Conservation (phyloP, 1,140 invertebrate species). For the Drosophila parabipectinata region DNA sequence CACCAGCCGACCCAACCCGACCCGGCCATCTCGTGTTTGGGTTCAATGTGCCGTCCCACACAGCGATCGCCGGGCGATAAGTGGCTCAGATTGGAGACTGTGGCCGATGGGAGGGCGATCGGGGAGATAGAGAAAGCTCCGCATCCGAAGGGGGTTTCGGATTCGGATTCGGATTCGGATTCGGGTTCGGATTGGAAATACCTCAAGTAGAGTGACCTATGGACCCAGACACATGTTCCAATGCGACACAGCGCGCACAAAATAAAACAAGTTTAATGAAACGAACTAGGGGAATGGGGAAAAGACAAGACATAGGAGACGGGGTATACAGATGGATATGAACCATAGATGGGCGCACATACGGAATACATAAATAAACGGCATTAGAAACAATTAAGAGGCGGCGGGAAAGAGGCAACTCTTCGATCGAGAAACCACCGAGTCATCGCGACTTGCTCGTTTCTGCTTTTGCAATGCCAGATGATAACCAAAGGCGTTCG, state of each 20-base stretch:
- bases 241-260: neutral
- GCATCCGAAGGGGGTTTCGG: neutral
- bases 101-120: neutral
- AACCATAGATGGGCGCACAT: conserved; percentile 4
- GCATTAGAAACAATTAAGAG: conserved; percentile 11
- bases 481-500: conserved; percentile 28
- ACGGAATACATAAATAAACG: conserved; percentile 8
- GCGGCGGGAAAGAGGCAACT: neutral
- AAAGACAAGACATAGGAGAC: conserved; percentile 10
- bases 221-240: conserved; percentile 74
- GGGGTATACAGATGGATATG: neutral
- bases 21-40: conserved; percentile 20
- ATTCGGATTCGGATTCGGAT: neutral
- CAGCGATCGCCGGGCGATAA: conserved; percentile 34
- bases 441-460: conserved; percentile 63
- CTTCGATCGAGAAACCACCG: conserved; percentile 27
- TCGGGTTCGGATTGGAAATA: neutral
- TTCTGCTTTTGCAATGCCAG: conserved; percentile 22
- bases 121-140: conserved; percentile 1
- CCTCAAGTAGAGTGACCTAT: conserved; percentile 57
- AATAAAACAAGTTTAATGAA: conserved; percentile 34
- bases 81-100: conserved; percentile 11
- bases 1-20: too few species aligned
- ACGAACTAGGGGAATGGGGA: conserved; percentile 27
- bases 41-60: conserved; percentile 33